A percentile compares a stretch with the other conserved stretches of the same genome.
These are phyloP conservation scores for Drosophila bifasciata DNA, from an alignment of 1,140 invertebrate species.

Conservation along the genomic window DNA sequence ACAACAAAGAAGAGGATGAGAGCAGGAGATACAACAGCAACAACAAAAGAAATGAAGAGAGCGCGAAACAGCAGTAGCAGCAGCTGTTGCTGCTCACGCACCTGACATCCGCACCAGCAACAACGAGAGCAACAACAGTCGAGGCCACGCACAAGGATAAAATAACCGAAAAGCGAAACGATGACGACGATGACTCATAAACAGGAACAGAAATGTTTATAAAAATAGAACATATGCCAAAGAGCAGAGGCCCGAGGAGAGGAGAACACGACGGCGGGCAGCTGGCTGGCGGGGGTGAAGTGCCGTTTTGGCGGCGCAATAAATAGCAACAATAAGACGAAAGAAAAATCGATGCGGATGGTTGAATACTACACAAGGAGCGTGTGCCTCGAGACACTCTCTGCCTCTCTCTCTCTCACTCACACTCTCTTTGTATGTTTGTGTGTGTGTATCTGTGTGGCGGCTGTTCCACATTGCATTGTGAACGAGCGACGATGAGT, in stretches of 20 bases:
- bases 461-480: slow-evolving; percentile 72
- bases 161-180: slow-evolving; percentile 50
- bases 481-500: slow-evolving; percentile 71
- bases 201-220: slow-evolving; percentile 68
- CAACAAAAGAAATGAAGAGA: slow-evolving; percentile 8
- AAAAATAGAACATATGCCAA: slow-evolving; percentile 81
- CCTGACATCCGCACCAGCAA: slow-evolving; percentile 55
- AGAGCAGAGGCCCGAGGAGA: slow-evolving; percentile 24
- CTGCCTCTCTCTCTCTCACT: slow-evolving; percentile 2
- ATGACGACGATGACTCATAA: slow-evolving; percentile 70
- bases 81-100: slow-evolving; percentile 70
- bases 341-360: slow-evolving; percentile 78
- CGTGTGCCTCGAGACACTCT: slow-evolving; percentile 20
- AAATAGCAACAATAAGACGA: slow-evolving; percentile 80
- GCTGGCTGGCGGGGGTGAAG: slow-evolving; percentile 48
- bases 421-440: slow-evolving; percentile 37
- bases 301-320: slow-evolving; percentile 58
- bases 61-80: slow-evolving; percentile 12
- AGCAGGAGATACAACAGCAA: neutral
- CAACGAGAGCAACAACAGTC: slow-evolving; percentile 28
- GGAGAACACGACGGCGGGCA: slow-evolving; percentile 6
- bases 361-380: slow-evolving; percentile 65
- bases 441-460: slow-evolving; percentile 30
- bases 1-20: slow-evolving; percentile 18
- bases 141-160: slow-evolving; percentile 78